Percentiles rank a stretch among this genome's conserved stretches.
These are phyloP conservation scores for Petrophora chlorosata DNA, from an alignment of 2,888 invertebrate genomes.

Conservation along the genomic window DNA sequence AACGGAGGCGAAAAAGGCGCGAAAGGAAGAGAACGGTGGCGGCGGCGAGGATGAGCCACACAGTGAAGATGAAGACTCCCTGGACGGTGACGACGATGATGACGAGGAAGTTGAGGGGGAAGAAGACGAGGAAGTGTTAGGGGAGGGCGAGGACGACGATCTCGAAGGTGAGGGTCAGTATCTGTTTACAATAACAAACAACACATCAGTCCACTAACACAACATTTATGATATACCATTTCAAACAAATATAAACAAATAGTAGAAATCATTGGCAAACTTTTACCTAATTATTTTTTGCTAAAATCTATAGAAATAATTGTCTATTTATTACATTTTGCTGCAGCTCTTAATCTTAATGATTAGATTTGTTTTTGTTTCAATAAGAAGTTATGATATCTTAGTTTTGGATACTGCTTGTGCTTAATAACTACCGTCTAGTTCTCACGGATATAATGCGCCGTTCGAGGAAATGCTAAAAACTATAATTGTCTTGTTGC, in stretches of 20 bases:
- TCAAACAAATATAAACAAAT: too few relatives aligned
- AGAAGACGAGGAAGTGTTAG: constrained; percentile 86
- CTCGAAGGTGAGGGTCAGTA: constrained; percentile 76
- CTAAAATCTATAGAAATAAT: too few relatives aligned
- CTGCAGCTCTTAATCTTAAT: not conserved
- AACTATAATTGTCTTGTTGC: constrained; percentile 55
- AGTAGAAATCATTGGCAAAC: too few relatives aligned
- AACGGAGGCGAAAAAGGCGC: constrained; percentile 90
- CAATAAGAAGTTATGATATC: not conserved
- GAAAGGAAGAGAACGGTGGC: constrained; percentile 91
- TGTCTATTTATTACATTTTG: not conserved
- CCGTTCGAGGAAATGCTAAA: constrained; percentile 17
- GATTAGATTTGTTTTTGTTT: constrained; percentile 1
- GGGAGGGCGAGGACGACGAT: constrained; percentile 86
- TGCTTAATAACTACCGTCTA: too few relatives aligned
- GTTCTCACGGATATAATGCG: not conserved
- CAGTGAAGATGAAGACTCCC: constrained; percentile 86
- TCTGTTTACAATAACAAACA: too few relatives aligned
- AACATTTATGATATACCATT: too few relatives aligned
- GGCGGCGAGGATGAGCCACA: constrained; percentile 84
- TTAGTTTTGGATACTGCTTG: constrained; percentile 2
- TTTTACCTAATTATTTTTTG: too few relatives aligned
- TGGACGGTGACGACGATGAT: constrained; percentile 84
- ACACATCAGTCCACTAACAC: too few relatives aligned
- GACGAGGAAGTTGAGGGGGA: constrained; percentile 86